phyloP scores from a whole-genome alignment of 2,888 invertebrate genomes.

The Drosophila kanekoi region DNA sequence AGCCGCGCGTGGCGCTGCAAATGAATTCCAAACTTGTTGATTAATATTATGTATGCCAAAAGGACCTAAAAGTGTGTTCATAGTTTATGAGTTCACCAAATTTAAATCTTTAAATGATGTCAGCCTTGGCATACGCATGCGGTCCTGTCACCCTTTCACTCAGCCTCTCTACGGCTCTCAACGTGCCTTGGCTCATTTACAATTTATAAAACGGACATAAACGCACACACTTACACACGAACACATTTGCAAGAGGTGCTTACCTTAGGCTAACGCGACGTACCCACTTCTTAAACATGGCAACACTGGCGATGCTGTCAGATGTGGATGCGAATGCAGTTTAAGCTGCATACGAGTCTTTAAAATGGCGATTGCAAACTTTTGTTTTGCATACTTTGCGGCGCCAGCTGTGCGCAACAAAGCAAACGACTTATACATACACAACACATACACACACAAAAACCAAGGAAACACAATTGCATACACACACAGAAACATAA shows the following conservation, averaged over 20 bases:
- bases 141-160: background rate
- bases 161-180: background rate
- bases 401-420: constrained; percentile 43
- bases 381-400: constrained; percentile 48
- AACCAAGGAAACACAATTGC: constrained; percentile 10
- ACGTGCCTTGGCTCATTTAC: constrained; percentile 45
- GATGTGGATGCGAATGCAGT: constrained; percentile 17
- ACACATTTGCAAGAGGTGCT: constrained; percentile 52
- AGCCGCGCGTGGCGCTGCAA: constrained; percentile 83
- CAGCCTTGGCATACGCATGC: constrained; percentile 28
- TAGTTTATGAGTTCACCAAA: too few species aligned
- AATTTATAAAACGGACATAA: constrained; percentile 48
- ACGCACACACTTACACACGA: constrained; percentile 4
- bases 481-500: constrained; percentile 22
- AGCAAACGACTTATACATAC: constrained; percentile 18
- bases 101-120: constrained; percentile 57
- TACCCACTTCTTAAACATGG: constrained; percentile 84
- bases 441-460: constrained; percentile 13
- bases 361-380: constrained; percentile 34
- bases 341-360: constrained; percentile 33
- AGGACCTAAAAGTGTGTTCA: too few species aligned
- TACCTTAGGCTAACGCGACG: constrained; percentile 85
- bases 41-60: constrained; percentile 33
- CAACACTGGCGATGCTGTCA: constrained; percentile 47
- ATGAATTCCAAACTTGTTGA: constrained; percentile 52